Percentiles rank a stretch among this genome's conserved stretches.
Conservation (phyloP, 2,113 vertebrate species). For the Cheirogaleus medius region DNA sequence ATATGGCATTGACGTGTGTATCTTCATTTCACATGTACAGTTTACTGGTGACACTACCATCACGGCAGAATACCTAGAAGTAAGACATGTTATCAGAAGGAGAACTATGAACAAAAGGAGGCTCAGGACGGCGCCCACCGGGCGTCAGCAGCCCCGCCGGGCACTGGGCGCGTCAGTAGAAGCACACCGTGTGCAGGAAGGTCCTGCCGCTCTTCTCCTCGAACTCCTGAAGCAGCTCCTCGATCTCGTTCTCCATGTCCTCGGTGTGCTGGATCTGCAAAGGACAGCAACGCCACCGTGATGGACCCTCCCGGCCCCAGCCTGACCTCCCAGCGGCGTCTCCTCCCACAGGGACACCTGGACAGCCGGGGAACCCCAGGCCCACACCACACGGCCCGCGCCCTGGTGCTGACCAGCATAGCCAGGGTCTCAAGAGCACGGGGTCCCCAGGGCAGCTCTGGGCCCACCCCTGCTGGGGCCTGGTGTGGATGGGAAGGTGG, state of each 20-base stretch:
- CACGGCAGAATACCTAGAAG: slow-evolving; percentile 73
- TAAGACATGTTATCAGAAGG: slow-evolving; percentile 43
- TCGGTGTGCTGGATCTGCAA: slow-evolving; percentile 97
- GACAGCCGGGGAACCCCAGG: background rate
- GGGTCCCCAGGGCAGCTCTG: background rate
- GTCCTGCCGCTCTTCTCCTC: slow-evolving; percentile 98
- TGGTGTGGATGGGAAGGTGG: background rate
- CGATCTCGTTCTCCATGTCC: slow-evolving; percentile 99
- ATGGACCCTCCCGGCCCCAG: background rate
- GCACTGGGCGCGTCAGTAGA: slow-evolving; percentile 88
- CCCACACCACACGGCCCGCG: background rate
- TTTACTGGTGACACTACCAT: slow-evolving; percentile 61
- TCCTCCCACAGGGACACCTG: background rate
- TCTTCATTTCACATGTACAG: slow-evolving; percentile 75
- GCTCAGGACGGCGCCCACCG: too few species aligned
- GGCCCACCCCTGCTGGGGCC: background rate
- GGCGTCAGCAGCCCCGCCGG: too few species aligned
- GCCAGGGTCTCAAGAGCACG: background rate
- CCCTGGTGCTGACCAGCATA: too few species aligned
- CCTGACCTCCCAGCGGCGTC: background rate
- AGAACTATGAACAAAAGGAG: slow-evolving; percentile 42
- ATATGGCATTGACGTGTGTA: slow-evolving; percentile 63
- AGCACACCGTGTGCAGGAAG: slow-evolving; percentile 98
- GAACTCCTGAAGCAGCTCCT: slow-evolving; percentile 98
- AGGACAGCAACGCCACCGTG: rapidly evolving